These are phyloP conservation scores for Tetranychus truncatus DNA, from an alignment of 2,888 invertebrate genomes.

Conservation along the genomic window DNA sequence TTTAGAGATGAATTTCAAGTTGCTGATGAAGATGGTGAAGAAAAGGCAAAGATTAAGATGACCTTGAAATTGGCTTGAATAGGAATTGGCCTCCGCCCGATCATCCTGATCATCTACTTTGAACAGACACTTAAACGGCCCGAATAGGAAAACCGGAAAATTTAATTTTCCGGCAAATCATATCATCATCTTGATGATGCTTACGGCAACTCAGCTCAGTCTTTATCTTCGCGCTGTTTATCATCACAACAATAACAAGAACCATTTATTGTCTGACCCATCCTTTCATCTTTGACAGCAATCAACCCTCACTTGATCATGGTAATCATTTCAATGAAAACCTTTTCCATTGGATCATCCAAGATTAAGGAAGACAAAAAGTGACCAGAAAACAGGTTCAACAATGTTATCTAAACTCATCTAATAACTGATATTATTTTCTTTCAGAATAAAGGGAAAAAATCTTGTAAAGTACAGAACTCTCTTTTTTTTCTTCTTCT, in stretches of 20 bases:
- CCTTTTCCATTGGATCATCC: neutral
- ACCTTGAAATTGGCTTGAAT: neutral
- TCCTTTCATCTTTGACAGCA: neutral
- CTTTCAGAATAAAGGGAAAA: no score
- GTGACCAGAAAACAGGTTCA: neutral
- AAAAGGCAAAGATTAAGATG: neutral
- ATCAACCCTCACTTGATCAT: neutral
- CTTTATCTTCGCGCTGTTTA: neutral
- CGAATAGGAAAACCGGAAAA: neutral
- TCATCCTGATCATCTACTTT: neutral
- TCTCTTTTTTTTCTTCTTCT: no score
- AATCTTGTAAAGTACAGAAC: no score
- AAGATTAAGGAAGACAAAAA: neutral
- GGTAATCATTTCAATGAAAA: neutral
- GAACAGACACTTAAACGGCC: neutral
- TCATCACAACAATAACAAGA: neutral
- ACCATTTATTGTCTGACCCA: neutral
- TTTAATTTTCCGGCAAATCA: conserved; percentile 1
- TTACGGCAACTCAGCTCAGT: neutral
- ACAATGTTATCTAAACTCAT: no score
- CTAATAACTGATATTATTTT: no score
- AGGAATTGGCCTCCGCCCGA: neutral
- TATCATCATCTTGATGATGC: neutral
- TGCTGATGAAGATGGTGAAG: neutral
- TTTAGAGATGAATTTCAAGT: neutral